These are phyloP conservation scores for Apodemia hepburni DNA, from an alignment of 2,888 invertebrate species.

Conservation along the genomic window DNA sequence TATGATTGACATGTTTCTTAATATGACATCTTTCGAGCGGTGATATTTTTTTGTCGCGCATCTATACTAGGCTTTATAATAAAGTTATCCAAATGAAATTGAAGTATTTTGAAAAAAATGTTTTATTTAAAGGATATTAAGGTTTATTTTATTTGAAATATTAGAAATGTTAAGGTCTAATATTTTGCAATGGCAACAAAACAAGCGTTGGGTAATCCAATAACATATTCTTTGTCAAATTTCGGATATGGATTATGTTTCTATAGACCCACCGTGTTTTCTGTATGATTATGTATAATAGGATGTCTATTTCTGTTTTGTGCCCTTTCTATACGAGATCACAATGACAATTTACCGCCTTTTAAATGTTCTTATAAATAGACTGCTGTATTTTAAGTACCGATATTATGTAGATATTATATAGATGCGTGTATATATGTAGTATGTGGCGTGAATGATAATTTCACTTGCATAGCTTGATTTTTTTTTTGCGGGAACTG, in stretches of 20 bases:
- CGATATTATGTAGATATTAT: not conserved
- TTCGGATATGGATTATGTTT: conserved; percentile 78
- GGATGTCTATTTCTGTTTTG: conserved; percentile 60
- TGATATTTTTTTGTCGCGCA: conserved; percentile 78
- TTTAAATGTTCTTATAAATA: conserved; percentile 6
- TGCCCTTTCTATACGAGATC: conserved; percentile 45
- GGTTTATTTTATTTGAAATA: conserved; percentile 16
- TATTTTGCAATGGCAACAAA: conserved; percentile 51
- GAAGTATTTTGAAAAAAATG: not conserved
- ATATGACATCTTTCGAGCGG: conserved; percentile 76
- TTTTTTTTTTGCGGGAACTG: too few species aligned
- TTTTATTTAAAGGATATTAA: not conserved
- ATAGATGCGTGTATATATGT: not conserved
- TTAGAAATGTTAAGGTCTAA: conserved; percentile 35
- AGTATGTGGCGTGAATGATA: too few species aligned
- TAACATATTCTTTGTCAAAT: conserved; percentile 73
- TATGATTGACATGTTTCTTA: conserved; percentile 80
- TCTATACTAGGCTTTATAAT: conserved; percentile 42
- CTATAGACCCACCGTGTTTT: conserved; percentile 67
- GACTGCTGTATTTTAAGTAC: not conserved
- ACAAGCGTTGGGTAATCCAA: conserved; percentile 76
- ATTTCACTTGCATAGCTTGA: too few species aligned
- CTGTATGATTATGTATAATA: conserved; percentile 62
- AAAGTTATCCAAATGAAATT: conserved; percentile 9
- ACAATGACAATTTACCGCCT: conserved; percentile 19